These are phyloP conservation scores for Linnaemya tessellans DNA, from an alignment of 2,888 invertebrate genomes.

Conservation along the genomic window DNA sequence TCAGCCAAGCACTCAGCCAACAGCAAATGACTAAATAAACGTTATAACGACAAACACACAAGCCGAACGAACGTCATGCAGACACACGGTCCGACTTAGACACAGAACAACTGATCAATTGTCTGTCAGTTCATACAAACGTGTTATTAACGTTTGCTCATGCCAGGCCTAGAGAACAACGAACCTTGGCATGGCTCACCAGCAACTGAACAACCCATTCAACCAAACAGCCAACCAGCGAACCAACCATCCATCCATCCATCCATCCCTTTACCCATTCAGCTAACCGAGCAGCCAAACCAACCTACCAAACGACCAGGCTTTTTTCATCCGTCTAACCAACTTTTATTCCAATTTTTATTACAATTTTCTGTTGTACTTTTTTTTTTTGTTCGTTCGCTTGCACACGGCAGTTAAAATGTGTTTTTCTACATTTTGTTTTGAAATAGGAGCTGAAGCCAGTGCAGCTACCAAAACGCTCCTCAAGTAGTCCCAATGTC, in stretches of 20 bases:
- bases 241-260: constrained; percentile 7
- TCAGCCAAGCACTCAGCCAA: constrained; percentile 52
- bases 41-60: constrained; percentile 68
- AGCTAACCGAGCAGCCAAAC: constrained; percentile 20
- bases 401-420: constrained; percentile 80
- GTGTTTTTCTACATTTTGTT: constrained; percentile 83
- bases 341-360: constrained; percentile 46
- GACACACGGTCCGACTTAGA: constrained; percentile 30
- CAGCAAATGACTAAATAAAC: constrained; percentile 66
- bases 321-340: constrained; percentile 55
- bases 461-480: constrained; percentile 84
- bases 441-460: constrained; percentile 84
- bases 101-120: constrained; percentile 64
- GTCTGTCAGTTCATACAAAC: constrained; percentile 69
- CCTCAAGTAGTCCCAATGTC: constrained; percentile 84
- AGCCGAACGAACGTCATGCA: constrained; percentile 4
- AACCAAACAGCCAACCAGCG: constrained; percentile 26
- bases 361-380: constrained; percentile 44
- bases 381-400: constrained; percentile 43
- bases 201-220: constrained; percentile 39
- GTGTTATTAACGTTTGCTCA: constrained; percentile 68
- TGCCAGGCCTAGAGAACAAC: constrained; percentile 69
- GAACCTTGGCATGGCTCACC: constrained; percentile 64
- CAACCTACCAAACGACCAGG: constrained; percentile 40
- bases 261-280: constrained; percentile 26